Conservation (phyloP, 2,113 vertebrate species). For the Carassius auratus region DNA sequence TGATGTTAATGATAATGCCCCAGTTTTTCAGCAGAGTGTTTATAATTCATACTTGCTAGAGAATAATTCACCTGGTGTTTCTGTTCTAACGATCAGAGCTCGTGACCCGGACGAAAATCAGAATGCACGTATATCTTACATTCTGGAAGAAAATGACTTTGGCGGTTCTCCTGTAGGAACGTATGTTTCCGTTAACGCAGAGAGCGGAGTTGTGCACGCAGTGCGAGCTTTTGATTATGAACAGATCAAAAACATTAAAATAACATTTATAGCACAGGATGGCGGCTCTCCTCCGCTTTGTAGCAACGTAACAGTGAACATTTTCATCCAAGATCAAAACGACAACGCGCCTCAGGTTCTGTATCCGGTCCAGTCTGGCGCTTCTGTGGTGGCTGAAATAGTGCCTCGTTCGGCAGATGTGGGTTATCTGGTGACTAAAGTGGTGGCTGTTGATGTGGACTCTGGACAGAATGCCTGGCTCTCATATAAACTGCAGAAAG, state of each 20-base stretch:
- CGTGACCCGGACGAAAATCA: constrained; percentile 77
- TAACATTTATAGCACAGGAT: constrained; percentile 69
- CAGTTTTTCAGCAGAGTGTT: constrained; percentile 43
- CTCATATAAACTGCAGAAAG: constrained; percentile 54
- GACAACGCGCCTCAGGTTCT: constrained; percentile 51
- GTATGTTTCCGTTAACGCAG: constrained; percentile 51
- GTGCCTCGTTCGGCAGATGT: constrained; percentile 49
- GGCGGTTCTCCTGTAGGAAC: constrained; percentile 42
- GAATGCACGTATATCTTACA: constrained; percentile 81
- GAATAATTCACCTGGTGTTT: constrained; percentile 69
- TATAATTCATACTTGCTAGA: constrained; percentile 51
- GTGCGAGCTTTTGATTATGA: constrained; percentile 59
- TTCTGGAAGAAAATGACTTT: constrained; percentile 67
- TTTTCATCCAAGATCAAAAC: constrained; percentile 73
- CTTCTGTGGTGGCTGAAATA: too few species aligned
- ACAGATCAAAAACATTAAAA: constrained; percentile 58
- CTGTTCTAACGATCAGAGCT: constrained; percentile 79
- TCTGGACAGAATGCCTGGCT: constrained; percentile 57
- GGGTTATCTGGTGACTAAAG: constrained; percentile 54
- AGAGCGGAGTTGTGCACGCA: constrained; percentile 55
- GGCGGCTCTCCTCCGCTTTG: constrained; percentile 68
- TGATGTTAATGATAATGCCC: constrained; percentile 62
- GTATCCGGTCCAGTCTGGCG: too few species aligned
- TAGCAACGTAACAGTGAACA: constrained; percentile 70
- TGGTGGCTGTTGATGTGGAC: constrained; percentile 54